A percentile compares a stretch with the other conserved stretches of the same genome.
phyloP scores from a whole-genome alignment of 1,140 invertebrate genomes.

The Ooceraea biroi region DNA sequence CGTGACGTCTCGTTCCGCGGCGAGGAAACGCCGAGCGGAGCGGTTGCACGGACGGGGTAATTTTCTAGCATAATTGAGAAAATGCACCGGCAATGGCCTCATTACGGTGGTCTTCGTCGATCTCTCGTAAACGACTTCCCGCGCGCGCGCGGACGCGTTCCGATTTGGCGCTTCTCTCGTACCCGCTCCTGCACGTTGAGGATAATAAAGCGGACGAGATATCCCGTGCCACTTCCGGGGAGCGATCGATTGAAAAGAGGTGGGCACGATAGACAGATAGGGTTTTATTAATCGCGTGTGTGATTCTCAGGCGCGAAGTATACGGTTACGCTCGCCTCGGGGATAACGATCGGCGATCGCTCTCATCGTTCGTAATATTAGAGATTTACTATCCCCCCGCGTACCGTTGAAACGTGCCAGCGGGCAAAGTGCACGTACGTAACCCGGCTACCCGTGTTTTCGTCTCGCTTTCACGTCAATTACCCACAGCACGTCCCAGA shows the following conservation, averaged over 20 bases:
- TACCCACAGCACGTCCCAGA: background rate
- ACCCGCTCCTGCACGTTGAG: slow-evolving; percentile 2
- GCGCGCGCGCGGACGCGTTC: slow-evolving; percentile 62
- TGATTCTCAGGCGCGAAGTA: background rate
- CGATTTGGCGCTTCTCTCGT: slow-evolving; percentile 60
- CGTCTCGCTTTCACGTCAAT: slow-evolving; percentile 5
- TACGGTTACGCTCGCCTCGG: background rate
- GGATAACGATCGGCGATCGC: slow-evolving; percentile 3
- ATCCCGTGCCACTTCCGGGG: slow-evolving; percentile 43
- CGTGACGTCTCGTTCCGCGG: slow-evolving; percentile 21
- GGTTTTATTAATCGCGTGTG: slow-evolving; percentile 21
- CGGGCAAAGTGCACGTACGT: background rate
- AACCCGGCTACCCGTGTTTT: background rate
- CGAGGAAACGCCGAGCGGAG: slow-evolving; percentile 25
- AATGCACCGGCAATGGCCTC: slow-evolving; percentile 72
- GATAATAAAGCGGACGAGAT: slow-evolving; percentile 48
- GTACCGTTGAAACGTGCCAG: background rate
- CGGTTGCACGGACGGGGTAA: slow-evolving; percentile 32
- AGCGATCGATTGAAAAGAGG: background rate
- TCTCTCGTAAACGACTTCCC: slow-evolving; percentile 72
- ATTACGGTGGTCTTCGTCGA: slow-evolving; percentile 61
- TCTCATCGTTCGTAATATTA: slow-evolving; percentile 18
- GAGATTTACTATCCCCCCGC: background rate
- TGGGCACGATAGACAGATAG: background rate
- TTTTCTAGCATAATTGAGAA: slow-evolving; percentile 73